Evolutionary conservation across 2,888 invertebrate genomes (phyloP), one percentile per base, ranked within the genome.

Genomic region (Catocala sponsa): DNA sequence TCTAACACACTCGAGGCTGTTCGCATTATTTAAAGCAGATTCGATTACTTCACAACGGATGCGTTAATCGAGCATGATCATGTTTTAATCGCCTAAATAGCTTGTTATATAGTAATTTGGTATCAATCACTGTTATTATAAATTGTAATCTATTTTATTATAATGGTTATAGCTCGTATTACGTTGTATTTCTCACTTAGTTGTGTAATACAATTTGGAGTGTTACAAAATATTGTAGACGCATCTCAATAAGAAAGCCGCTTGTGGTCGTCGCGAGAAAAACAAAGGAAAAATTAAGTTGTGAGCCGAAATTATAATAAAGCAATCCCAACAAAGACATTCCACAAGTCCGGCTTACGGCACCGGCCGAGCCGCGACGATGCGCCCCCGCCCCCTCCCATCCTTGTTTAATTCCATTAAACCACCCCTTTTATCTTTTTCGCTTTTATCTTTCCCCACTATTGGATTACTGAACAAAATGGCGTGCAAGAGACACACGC

Each of bases 381-480:
- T 42, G 66, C 59, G 59, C 69, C 58, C 64, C 69, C 68, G 59
- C 76, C 80, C 70, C 78, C 78, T 70, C 83, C 85, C 80, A 70
- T 80, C 86, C 85, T 89, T 92, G 91, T 92, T 93, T 94, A 92
- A 94, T 94, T 92, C 93, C 93, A 94, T 93, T 94, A 94, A 91
- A 92, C 87, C 91, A 91, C 91, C 91, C 92, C 91, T 92, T 92
- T 91, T 92, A 91, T 92, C 91, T 92, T 90, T 90, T 87, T 87
- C 89, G 88, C 90, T 91, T 92, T 91, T 93, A 92, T 92, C 91
- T 91, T 85, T 84, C 88, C 85, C 87, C 87, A 88, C 91, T 92
- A 93, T 92, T 91, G 91, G 91, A 93, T 93, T 93, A 91, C 91
- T 82, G 86, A 88, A 89, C 91, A 88, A 90, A 91, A 91, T 91